Evolutionary conservation across 2,888 invertebrate genomes (phyloP).

Genomic region (Phytoseiulus persimilis): DNA sequence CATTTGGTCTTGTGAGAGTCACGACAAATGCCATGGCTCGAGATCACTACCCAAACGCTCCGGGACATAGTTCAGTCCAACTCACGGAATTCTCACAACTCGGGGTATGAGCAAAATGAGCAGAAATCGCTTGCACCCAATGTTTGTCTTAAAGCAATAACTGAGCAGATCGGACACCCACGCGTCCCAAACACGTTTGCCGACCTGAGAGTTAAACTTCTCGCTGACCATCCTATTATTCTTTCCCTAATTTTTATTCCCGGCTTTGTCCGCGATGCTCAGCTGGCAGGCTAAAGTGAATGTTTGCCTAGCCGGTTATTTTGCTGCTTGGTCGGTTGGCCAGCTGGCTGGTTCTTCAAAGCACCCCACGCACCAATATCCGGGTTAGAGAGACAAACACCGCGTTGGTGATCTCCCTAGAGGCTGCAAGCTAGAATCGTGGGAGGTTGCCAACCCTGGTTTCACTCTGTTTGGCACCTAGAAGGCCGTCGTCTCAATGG

Average conservation of each 20-base stretch:
- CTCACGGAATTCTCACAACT: too few relatives aligned
- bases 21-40: too few relatives aligned
- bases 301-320: neutral
- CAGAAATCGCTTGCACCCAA: too few relatives aligned
- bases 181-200: neutral
- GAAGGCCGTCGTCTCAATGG: neutral
- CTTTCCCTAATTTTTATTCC: neutral
- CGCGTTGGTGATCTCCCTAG: neutral
- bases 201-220: neutral
- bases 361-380: neutral
- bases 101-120: too few relatives aligned
- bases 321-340: too few relatives aligned
- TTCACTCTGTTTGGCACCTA: neutral
- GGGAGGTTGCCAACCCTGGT: constrained; percentile 5
- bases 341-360: neutral
- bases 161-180: neutral
- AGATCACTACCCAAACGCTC: too few relatives aligned
- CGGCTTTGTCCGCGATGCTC: neutral
- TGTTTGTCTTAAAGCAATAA: too few relatives aligned
- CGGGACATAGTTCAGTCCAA: too few relatives aligned
- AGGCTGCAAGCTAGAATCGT: neutral
- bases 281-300: neutral
- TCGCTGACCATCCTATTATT: neutral
- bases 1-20: too few relatives aligned
- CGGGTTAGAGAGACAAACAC: neutral